Percentiles rank a stretch among this genome's conserved stretches.
phyloP scores from a whole-genome alignment of 2,113 vertebrate species.

The Elephas maximus region DNA sequence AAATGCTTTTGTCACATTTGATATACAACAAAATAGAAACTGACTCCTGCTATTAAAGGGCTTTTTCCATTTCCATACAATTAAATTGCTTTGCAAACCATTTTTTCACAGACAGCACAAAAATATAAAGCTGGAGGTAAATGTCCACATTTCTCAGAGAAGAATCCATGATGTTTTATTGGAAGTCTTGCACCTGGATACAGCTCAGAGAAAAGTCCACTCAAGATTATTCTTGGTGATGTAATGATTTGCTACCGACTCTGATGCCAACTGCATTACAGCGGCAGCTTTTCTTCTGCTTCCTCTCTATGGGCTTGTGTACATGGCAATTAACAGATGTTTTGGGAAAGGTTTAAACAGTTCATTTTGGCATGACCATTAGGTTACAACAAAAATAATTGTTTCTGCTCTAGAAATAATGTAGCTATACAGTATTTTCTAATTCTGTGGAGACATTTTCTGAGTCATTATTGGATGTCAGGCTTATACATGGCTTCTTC shows the following conservation, averaged over 20 bases:
- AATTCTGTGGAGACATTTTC: constrained; percentile 36
- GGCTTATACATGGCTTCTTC: background rate
- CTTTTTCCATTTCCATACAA: fast-evolving
- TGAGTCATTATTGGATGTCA: constrained; percentile 8
- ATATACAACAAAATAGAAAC: background rate
- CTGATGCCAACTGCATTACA: background rate
- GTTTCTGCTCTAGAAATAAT: constrained; percentile 46
- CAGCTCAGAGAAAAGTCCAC: background rate
- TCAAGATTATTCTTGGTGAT: background rate
- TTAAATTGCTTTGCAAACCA: background rate
- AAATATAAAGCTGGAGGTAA: background rate
- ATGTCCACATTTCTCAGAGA: background rate
- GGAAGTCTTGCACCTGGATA: background rate
- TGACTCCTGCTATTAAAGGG: background rate
- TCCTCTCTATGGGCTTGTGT: constrained; percentile 34
- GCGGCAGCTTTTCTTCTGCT: background rate
- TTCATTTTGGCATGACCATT: constrained; percentile 22
- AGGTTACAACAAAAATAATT: constrained; percentile 25
- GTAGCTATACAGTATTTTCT: constrained; percentile 5
- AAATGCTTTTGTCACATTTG: background rate
- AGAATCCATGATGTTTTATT: background rate
- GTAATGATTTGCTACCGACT: background rate
- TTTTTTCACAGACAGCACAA: background rate
- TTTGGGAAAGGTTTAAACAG: constrained; percentile 52
- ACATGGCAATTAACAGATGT: constrained; percentile 65